Evolutionary conservation across 2,888 invertebrate species (phyloP), one percentile per base, ranked within the genome.

Genomic region (Plagodis dolabraria): DNA sequence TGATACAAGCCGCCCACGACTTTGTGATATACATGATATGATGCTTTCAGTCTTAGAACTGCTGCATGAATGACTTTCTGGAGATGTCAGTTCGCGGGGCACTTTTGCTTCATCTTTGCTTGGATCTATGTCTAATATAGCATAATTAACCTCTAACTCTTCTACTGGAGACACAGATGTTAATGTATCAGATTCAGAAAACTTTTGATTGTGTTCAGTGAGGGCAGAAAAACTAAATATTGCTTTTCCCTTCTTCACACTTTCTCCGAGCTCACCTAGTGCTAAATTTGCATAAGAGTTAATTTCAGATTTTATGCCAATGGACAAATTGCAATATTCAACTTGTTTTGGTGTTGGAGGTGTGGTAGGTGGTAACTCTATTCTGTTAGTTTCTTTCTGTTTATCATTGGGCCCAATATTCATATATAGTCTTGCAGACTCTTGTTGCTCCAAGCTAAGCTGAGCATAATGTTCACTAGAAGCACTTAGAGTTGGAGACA

Each of bases 111-210:
- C 75, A 62, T 89, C 88, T 70, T 93, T 94, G 64, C 89, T 94
- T 8, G 92, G 89, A 71, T 96, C 95, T 75, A 98, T 94, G 82
- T 97, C 97, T 66, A 97, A 88, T 66, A 96, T 94, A 6, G 96
- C 96, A 87, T 97, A 98, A 83, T 97, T 97, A 0, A 97, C 85
- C 79, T 89, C 85, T 61, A 87, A 65, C 67, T 89, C 85, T 74
- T 89, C 85, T 34, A 89, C 82, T 35, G 88, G 86, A 47, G 93
- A 87, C 81, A 91, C 80, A 11, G 90, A 89, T 11, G 84, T 78
- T 63, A 86, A 85, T 38, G 87, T 88, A 61, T 92, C 92, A n/a
- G 87, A 90, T 69, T 91, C 92, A 5, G 89, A 90, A 68, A 78
- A 83, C 68, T 90, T 91, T 43, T 87, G 87, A 57, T 79, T 77